phyloP scores from a whole-genome alignment of 1,140 invertebrate genomes.

The Temnothorax longispinosus region DNA sequence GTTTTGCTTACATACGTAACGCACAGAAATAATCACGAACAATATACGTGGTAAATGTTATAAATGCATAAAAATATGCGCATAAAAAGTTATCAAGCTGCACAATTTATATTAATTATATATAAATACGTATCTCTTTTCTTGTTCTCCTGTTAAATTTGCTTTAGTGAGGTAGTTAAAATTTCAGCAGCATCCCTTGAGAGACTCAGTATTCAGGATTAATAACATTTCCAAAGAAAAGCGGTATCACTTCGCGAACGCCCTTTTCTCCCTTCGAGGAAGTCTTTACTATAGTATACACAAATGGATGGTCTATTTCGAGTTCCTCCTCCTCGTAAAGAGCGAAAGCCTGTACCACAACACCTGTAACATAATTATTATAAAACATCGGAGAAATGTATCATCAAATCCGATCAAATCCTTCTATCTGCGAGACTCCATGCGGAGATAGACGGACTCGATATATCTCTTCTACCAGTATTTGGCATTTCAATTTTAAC shows the following conservation, averaged over 20 bases:
- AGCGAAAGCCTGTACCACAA: background rate
- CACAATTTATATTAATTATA: background rate
- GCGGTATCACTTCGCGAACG: background rate
- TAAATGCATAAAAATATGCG: background rate
- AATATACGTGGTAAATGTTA: slow-evolving; percentile 15
- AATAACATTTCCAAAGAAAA: background rate
- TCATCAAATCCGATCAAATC: background rate
- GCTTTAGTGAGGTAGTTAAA: background rate
- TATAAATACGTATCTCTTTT: background rate
- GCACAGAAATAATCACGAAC: background rate
- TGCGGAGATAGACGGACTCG: background rate
- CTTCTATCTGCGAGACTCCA: background rate
- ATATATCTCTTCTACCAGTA: background rate
- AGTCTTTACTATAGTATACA: background rate
- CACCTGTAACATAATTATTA: slow-evolving; percentile 26
- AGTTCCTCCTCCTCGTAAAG: background rate
- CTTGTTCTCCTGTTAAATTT: background rate
- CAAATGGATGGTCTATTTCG: background rate
- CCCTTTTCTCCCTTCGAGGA: background rate
- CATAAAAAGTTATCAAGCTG: background rate
- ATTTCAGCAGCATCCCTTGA: background rate
- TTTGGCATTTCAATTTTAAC: background rate
- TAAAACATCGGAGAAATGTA: background rate
- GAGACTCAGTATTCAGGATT: background rate
- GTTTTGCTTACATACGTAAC: background rate